These are phyloP conservation scores for Coenonympha arcania DNA, from an alignment of 2,888 invertebrate species.

Conservation along the genomic window DNA sequence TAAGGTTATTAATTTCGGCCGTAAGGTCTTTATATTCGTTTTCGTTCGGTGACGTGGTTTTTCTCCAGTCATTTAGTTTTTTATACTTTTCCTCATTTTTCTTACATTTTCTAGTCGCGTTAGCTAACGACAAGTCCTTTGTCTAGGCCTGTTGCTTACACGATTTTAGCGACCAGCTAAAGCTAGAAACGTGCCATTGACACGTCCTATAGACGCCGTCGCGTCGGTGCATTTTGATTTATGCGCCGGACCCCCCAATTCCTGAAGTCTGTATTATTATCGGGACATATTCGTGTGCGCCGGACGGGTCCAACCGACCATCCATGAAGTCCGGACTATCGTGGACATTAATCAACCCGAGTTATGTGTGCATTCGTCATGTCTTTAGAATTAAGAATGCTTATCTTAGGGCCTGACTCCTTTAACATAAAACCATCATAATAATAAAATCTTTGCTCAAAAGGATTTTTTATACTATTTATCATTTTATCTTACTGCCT, in stretches of 20 bases:
- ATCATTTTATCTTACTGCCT: not conserved
- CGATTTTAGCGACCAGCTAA: too few relatives aligned
- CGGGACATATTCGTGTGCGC: too few relatives aligned
- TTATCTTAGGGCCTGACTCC: slow-evolving; percentile 3
- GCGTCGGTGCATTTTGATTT: slow-evolving; percentile 22
- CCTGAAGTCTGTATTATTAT: slow-evolving; percentile 18
- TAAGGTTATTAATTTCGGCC: too few relatives aligned
- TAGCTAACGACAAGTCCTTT: too few relatives aligned
- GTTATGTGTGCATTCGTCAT: slow-evolving; percentile 22
- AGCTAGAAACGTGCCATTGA: too few relatives aligned
- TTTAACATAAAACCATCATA: not conserved
- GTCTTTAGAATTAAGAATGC: slow-evolving; percentile 3
- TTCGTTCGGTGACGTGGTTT: too few relatives aligned
- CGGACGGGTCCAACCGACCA: too few relatives aligned
- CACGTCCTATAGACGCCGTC: slow-evolving; percentile 22
- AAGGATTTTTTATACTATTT: not conserved
- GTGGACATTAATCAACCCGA: slow-evolving; percentile 20
- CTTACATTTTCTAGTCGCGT: too few relatives aligned
- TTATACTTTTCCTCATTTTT: too few relatives aligned
- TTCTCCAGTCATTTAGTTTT: too few relatives aligned
- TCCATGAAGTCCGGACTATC: slow-evolving; percentile 20
- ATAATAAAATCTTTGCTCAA: not conserved
- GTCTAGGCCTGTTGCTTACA: too few relatives aligned
- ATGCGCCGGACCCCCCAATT: slow-evolving; percentile 17
- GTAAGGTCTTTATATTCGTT: too few relatives aligned